Evolutionary conservation across 2,797 vertebrate species (phyloP), one percentile per base, ranked within the genome.

Genomic region (Brachyrhaphis roseni): DNA sequence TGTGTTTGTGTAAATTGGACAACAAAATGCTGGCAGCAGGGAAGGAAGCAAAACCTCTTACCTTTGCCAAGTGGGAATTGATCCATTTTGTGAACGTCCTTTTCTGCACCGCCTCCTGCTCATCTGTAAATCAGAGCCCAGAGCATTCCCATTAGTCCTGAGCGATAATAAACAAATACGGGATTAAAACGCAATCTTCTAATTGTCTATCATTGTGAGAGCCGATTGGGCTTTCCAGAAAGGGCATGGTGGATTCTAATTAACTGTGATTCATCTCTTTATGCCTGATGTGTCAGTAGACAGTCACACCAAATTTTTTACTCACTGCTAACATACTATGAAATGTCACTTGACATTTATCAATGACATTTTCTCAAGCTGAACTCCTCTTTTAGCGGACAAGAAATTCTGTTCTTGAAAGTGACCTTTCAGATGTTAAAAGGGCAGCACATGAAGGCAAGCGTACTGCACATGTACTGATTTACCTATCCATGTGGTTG

Each of bases 71-170:
- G 90, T 99, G 98, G 92, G 97, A 98, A 94, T 99, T 99, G 95
- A 99, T 99, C 98, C 98, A 99, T 95, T 99, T 99, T 8, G 98
- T 99, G 91, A 99, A 99, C 43, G 98, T 99, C 87, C 98, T 96
- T 89, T 99, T 99, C 95, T 99, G 98, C 82, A 99, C 98, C 31
- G 98, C 96, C 87, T 99, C 98, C 95, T 99, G 98, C 83, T 99
- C 98, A 96, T 98, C 98, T 99, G 94, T 88, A 95, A 93, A 94
- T 91, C 89, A 94, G 79, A 94, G 87, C 84, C 85, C 89, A 92
- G 75, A 90, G 84, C 84, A 23, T 89, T 77, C 84, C 68, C 73
- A 88, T 89, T 78, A 90, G 74, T 84, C 80, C 83, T 77, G 81
- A 31, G 76, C 82, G 88, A 90, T 83, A 76, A 89, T 75, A 87